These are phyloP conservation scores for Ruditapes philippinarum DNA, from an alignment of 1,140 invertebrate genomes.

Conservation along the genomic window DNA sequence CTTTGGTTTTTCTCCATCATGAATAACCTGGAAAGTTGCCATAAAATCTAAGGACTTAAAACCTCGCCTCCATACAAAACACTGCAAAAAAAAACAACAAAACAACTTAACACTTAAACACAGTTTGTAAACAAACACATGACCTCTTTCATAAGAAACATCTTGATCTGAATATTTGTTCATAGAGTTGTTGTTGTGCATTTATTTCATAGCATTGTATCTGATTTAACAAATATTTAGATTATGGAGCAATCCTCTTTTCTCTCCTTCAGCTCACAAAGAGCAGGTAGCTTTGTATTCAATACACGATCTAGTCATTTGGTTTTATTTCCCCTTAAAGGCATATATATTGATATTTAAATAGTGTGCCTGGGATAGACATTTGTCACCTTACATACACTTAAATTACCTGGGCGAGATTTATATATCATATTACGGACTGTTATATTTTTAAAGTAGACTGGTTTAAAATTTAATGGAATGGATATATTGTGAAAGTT, in stretches of 20 bases:
- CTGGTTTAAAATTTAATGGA: slow-evolving; percentile 34
- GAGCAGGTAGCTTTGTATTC: not conserved
- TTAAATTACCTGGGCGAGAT: not conserved
- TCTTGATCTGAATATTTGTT: too few species aligned
- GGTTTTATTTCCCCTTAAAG: slow-evolving; percentile 42
- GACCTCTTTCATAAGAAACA: too few species aligned
- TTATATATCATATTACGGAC: not conserved
- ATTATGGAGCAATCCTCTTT: not conserved
- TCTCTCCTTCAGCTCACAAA: not conserved
- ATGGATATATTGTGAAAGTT: slow-evolving; percentile 4
- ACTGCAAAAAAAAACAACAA: too few species aligned
- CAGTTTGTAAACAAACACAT: too few species aligned
- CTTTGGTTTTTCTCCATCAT: too few species aligned
- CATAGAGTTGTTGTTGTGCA: too few species aligned
- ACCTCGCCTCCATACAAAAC: too few species aligned
- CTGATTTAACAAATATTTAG: not conserved
- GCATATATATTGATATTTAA: slow-evolving; percentile 34
- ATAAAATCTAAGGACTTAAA: too few species aligned
- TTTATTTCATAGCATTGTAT: too few species aligned
- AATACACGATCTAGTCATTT: not conserved
- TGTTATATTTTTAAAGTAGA: not conserved
- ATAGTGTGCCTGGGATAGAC: not conserved
- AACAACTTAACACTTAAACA: too few species aligned
- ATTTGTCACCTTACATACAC: not conserved
- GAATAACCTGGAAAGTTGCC: too few species aligned